phyloP scores from a whole-genome alignment of 2,888 invertebrate species.

The Phyllotreta cruciferae region DNA sequence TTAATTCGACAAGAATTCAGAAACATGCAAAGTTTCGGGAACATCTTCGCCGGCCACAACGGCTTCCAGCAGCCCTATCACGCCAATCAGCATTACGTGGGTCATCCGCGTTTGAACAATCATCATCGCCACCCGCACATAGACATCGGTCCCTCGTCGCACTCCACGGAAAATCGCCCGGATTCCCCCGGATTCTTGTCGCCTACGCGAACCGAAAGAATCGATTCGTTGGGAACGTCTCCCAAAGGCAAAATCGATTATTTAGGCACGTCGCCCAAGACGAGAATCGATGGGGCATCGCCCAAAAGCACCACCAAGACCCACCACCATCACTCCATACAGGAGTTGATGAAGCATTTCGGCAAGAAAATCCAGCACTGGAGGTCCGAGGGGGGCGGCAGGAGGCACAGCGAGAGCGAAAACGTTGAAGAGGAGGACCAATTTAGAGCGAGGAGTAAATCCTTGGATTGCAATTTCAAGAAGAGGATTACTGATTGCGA shows the following conservation, averaged over 20 bases:
- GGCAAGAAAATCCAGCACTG: constrained; percentile 78
- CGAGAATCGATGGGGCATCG: not conserved
- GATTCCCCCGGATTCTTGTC: constrained; percentile 45
- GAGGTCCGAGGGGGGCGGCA: constrained; percentile 62
- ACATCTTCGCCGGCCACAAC: constrained; percentile 53
- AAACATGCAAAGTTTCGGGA: constrained; percentile 56
- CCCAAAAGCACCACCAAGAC: constrained; percentile 48
- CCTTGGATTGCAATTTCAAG: constrained; percentile 70
- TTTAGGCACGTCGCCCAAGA: not conserved
- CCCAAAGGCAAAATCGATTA: not conserved
- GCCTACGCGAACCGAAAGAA: constrained; percentile 11
- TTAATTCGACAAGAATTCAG: not conserved
- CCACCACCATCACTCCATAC: constrained; percentile 71
- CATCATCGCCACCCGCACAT: constrained; percentile 49
- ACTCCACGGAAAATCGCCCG: constrained; percentile 51
- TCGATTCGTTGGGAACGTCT: constrained; percentile 4
- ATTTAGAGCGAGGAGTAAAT: constrained; percentile 80
- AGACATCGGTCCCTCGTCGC: constrained; percentile 40
- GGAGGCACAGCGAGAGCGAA: constrained; percentile 61
- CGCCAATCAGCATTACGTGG: constrained; percentile 42
- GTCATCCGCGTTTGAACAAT: constrained; percentile 27
- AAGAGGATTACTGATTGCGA: constrained; percentile 74
- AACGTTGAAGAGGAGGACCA: constrained; percentile 68
- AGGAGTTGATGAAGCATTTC: constrained; percentile 78
- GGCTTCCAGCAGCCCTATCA: constrained; percentile 44